A percentile compares a stretch with the other conserved stretches of the same genome.
These are phyloP conservation scores for Dasypogon diadema DNA, from an alignment of 2,888 invertebrate species.

Conservation along the genomic window DNA sequence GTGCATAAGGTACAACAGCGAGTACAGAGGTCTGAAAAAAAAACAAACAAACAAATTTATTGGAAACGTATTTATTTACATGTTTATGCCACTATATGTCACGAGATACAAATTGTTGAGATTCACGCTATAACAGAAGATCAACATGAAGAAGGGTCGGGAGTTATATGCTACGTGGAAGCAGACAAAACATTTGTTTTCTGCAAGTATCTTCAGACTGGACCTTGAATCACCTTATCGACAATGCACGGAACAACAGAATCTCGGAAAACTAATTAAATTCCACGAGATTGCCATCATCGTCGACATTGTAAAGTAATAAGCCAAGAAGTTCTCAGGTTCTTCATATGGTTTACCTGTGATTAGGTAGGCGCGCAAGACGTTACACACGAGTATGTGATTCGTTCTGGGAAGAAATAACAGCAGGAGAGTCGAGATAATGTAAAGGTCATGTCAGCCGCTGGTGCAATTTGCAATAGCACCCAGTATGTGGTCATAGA, in stretches of 20 bases:
- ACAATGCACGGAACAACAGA: constrained; percentile 2
- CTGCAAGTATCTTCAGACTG: not conserved
- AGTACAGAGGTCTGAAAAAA: constrained; percentile 65
- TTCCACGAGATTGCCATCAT: not conserved
- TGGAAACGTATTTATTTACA: too few species aligned
- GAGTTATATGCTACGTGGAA: not conserved
- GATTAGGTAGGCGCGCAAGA: not conserved
- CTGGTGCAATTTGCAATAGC: not conserved
- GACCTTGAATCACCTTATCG: constrained; percentile 25
- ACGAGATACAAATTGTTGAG: constrained; percentile 33
- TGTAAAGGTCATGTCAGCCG: constrained; percentile 16
- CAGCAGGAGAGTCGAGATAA: not conserved
- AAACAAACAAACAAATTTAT: constrained; percentile 6
- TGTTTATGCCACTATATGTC: not conserved
- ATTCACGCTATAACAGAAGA: constrained; percentile 18
- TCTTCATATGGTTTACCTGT: constrained; percentile 12
- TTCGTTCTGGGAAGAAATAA: not conserved
- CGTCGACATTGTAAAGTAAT: not conserved
- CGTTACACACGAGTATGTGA: not conserved
- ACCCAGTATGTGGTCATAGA: not conserved
- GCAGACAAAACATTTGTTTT: not conserved
- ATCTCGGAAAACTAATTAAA: constrained; percentile 30
- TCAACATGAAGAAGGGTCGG: not conserved
- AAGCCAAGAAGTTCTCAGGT: constrained; percentile 8
- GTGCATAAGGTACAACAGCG: constrained; percentile 62